Evolutionary conservation across 2,888 invertebrate species (phyloP).

Genomic region (Palloptera scutellata): DNA sequence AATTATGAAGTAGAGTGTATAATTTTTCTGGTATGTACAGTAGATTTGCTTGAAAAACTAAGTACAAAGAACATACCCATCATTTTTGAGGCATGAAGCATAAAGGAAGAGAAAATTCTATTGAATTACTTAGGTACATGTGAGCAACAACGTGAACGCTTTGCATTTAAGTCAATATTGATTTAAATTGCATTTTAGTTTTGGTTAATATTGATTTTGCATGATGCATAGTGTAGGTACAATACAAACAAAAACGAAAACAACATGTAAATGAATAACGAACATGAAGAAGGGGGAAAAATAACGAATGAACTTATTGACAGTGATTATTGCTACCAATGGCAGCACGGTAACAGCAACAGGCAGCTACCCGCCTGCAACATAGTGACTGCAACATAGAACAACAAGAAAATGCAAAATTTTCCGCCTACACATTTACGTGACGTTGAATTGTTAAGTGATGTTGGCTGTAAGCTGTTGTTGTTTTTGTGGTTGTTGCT

Average conservation of each 20-base stretch:
- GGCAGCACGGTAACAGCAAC: neutral
- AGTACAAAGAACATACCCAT: no score
- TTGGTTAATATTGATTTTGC: neutral
- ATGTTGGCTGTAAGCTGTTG: neutral
- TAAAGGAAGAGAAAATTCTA: no score
- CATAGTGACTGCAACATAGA: neutral
- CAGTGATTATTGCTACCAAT: constrained; percentile 1
- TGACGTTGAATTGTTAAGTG: neutral
- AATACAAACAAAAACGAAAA: neutral
- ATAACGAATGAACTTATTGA: neutral
- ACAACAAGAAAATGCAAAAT: no score
- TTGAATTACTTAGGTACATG: neutral
- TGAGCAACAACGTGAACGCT: neutral
- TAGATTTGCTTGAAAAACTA: no score
- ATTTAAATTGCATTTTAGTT: no score
- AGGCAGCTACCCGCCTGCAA: neutral
- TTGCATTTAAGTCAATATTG: neutral
- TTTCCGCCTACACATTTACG: neutral
- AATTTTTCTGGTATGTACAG: no score
- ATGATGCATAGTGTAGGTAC: neutral
- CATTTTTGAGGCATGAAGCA: no score
- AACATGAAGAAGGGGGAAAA: neutral
- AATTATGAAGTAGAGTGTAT: no score
- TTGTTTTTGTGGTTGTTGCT: neutral
- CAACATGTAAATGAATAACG: neutral